Conservation (phyloP, 1,140 invertebrate species). For the Drosophila funebris region DNA sequence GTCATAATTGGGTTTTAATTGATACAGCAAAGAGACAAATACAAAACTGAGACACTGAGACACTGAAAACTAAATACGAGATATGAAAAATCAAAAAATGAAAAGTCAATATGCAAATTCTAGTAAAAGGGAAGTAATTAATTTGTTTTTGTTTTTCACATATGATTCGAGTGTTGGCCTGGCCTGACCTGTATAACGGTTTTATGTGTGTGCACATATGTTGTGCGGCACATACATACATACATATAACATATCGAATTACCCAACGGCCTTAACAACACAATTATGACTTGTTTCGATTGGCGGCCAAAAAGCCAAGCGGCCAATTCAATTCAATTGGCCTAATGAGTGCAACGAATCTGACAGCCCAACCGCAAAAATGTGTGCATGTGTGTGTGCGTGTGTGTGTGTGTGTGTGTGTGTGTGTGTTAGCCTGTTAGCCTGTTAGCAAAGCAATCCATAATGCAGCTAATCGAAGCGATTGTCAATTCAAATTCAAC, state of each 20-base stretch:
- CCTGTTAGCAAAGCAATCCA: constrained; percentile 13
- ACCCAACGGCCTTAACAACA: constrained; percentile 68
- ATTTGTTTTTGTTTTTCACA: constrained; percentile 37
- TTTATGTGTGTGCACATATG: background rate
- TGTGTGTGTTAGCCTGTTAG: background rate
- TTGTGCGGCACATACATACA: constrained; percentile 8
- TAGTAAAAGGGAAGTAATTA: constrained; percentile 74
- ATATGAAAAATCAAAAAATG: constrained; percentile 3
- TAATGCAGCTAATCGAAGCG: constrained; percentile 63
- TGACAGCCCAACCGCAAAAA: constrained; percentile 54
- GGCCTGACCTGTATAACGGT: background rate
- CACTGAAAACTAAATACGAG: constrained; percentile 9
- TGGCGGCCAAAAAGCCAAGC: constrained; percentile 40
- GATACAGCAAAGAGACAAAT: constrained; percentile 46
- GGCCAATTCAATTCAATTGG: constrained; percentile 71
- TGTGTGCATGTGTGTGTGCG: background rate
- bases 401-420: constrained; percentile 3
- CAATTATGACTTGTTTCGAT: constrained; percentile 66
- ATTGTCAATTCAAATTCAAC: constrained; percentile 44
- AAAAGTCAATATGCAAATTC: constrained; percentile 66
- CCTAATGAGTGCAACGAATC: constrained; percentile 78
- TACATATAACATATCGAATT: constrained; percentile 59
- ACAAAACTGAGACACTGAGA: constrained; percentile 25
- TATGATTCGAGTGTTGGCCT: constrained; percentile 1
- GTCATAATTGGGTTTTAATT: constrained; percentile 74